Percentiles rank a stretch among this genome's conserved stretches.
phyloP scores from a whole-genome alignment of 2,113 vertebrate genomes.

The Cettia cetti region DNA sequence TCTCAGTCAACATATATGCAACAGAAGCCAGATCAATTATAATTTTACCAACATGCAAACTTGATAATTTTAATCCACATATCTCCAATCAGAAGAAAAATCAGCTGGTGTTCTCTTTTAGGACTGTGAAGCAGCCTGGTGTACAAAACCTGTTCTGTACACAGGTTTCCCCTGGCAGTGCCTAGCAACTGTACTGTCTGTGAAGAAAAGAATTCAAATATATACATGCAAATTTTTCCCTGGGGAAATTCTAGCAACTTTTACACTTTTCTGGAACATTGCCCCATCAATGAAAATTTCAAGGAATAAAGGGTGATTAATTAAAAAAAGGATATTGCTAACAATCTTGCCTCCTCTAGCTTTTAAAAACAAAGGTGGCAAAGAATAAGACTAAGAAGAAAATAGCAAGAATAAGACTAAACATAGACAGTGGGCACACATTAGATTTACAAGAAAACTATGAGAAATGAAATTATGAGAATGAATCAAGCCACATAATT shows the following conservation, averaged over 20 bases:
- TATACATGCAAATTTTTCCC: neutral
- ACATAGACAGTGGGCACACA: neutral
- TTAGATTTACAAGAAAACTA: neutral
- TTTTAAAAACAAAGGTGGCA: neutral
- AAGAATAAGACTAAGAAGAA: neutral
- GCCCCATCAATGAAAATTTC: neutral
- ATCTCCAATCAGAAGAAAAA: neutral
- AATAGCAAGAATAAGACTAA: neutral
- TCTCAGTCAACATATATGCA: neutral
- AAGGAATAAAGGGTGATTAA: neutral
- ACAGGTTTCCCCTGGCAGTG: neutral
- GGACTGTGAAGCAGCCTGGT: neutral
- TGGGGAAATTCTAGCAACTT: neutral
- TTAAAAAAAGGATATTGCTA: neutral
- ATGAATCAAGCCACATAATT: neutral
- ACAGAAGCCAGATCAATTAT: neutral
- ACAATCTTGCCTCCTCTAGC: neutral
- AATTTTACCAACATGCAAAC: neutral
- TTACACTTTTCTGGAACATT: neutral
- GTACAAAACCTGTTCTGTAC: neutral
- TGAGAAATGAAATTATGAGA: neutral
- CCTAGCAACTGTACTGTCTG: neutral
- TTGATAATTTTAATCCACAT: neutral
- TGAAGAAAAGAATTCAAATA: neutral
- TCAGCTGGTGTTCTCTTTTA: neutral